These are phyloP conservation scores for Castor canadensis DNA, from an alignment of 2,113 vertebrate genomes.

Conservation along the genomic window DNA sequence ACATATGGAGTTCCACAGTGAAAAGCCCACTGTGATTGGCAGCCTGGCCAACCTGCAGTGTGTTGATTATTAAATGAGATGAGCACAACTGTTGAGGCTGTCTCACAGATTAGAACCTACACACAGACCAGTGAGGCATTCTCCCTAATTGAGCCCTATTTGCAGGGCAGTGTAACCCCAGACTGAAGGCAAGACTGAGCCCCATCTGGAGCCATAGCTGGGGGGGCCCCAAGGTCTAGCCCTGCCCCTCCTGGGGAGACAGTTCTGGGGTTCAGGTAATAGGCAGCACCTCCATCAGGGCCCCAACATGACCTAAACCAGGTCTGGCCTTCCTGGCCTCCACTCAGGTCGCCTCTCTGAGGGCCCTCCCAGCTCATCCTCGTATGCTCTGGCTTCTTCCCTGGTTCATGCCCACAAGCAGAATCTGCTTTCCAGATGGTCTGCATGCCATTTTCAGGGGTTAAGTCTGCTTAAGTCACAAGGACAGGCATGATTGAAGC, in stretches of 20 bases:
- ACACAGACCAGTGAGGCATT: rapidly evolving
- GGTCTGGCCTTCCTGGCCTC: too few relatives aligned
- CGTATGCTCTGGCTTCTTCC: rapidly evolving
- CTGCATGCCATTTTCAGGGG: not conserved
- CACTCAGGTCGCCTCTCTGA: not conserved
- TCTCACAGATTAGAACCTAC: not conserved
- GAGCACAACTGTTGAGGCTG: not conserved
- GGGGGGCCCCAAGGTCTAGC: not conserved
- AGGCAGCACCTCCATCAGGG: not conserved
- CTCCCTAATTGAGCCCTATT: not conserved
- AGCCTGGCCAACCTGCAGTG: too few relatives aligned
- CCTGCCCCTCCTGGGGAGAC: not conserved
- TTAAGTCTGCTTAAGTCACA: not conserved
- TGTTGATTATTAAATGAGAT: not conserved
- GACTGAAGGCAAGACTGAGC: too few relatives aligned
- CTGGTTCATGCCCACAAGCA: rapidly evolving
- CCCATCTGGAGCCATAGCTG: not conserved
- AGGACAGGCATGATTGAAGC: not conserved
- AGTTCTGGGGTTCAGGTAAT: not conserved
- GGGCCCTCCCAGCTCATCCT: not conserved
- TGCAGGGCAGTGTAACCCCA: too few relatives aligned
- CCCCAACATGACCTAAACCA: not conserved
- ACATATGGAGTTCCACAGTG: not conserved
- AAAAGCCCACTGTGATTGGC: not conserved
- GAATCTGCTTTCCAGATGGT: not conserved